These are phyloP conservation scores for Lagopus leucura DNA, from an alignment of 2,113 vertebrate species.

Conservation along the genomic window DNA sequence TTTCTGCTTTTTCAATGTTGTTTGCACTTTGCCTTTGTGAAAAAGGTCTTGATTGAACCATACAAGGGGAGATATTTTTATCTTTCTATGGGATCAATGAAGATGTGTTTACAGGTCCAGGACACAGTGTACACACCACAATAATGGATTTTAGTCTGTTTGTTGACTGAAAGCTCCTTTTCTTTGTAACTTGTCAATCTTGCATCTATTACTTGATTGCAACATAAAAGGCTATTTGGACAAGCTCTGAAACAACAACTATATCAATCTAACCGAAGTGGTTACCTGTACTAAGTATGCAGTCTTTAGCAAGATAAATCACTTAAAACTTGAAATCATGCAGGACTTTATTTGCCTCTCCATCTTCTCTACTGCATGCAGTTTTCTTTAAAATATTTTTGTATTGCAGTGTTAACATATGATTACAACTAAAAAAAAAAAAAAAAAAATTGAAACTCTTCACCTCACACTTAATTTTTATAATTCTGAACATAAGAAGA, in stretches of 20 bases:
- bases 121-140: constrained; percentile 88
- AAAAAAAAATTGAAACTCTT: background rate
- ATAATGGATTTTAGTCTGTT: constrained; percentile 93
- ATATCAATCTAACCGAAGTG: constrained; percentile 77
- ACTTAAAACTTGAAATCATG: constrained; percentile 65
- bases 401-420: background rate
- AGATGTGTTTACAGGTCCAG: constrained; percentile 93
- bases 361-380: background rate
- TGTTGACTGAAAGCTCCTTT: constrained; percentile 93
- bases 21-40: constrained; percentile 91
- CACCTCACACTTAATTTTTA: background rate
- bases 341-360: constrained; percentile 62
- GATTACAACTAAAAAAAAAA: background rate
- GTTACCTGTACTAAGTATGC: constrained; percentile 73
- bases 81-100: constrained; percentile 93
- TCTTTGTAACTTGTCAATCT: constrained; percentile 92
- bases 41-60: constrained; percentile 90
- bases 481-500: background rate
- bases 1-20: constrained; percentile 87
- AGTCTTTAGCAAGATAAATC: constrained; percentile 67
- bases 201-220: constrained; percentile 83
- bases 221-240: constrained; percentile 82
- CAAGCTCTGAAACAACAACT: constrained; percentile 81
- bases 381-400: constrained; percentile 20
- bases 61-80: constrained; percentile 91